These are phyloP conservation scores for Dendroctonus ponderosae DNA, from an alignment of 1,140 invertebrate species.

Conservation along the genomic window DNA sequence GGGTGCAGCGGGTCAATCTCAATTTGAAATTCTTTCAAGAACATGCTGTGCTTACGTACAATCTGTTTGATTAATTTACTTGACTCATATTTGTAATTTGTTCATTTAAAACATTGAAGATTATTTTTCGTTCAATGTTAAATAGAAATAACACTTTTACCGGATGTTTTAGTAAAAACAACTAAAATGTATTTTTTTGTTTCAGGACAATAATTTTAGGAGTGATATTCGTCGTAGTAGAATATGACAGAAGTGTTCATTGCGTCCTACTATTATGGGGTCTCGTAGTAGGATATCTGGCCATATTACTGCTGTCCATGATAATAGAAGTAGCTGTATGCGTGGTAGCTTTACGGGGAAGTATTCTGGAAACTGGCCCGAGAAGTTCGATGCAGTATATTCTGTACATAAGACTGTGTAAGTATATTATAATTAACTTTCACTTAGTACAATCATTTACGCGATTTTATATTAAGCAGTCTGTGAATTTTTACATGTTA, in stretches of 20 bases:
- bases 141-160: no score
- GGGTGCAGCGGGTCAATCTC: no score
- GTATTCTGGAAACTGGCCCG: constrained; percentile 74
- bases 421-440: constrained; percentile 5
- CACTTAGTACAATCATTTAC: no score
- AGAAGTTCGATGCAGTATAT: constrained; percentile 78
- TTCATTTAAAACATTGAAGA: no score
- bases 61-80: neutral
- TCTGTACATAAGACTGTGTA: constrained; percentile 78
- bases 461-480: no score
- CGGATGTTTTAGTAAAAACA: no score
- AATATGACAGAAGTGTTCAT: constrained; percentile 60
- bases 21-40: no score
- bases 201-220: constrained; percentile 60
- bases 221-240: constrained; percentile 59
- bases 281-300: constrained; percentile 71
- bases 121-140: no score
- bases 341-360: constrained; percentile 75
- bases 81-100: neutral
- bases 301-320: constrained; percentile 64
- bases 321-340: constrained; percentile 73
- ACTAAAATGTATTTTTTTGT: constrained; percentile 39
- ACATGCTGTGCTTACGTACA: no score
- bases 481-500: no score
- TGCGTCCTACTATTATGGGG: constrained; percentile 65